phyloP scores from a whole-genome alignment of 1,140 invertebrate genomes.

The Trigoniulus corallinus region DNA sequence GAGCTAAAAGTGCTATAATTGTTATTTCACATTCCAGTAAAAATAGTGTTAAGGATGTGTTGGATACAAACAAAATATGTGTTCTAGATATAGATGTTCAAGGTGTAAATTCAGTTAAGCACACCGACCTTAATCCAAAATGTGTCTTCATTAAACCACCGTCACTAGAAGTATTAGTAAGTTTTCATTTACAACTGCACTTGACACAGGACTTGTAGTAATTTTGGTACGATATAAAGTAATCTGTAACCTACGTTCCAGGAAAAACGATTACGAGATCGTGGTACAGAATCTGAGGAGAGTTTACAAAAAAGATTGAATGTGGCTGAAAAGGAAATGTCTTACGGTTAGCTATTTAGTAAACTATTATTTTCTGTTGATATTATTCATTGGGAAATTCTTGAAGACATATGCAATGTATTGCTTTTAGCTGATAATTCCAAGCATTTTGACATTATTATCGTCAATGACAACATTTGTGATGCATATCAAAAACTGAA shows the following conservation, averaged over 20 bases:
- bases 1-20: neutral
- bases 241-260: constrained; percentile 1
- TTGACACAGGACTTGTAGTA: neutral
- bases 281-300: constrained; percentile 82
- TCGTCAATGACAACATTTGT: constrained; percentile 85
- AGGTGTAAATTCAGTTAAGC: constrained; percentile 84
- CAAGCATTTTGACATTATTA: constrained; percentile 75
- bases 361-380: constrained; percentile 3
- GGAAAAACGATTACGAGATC: constrained; percentile 51
- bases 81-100: constrained; percentile 92
- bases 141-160: constrained; percentile 91
- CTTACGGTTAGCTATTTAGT: constrained; percentile 46
- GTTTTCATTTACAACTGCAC: constrained; percentile 3
- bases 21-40: constrained; percentile 44
- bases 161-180: constrained; percentile 43
- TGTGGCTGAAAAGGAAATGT: constrained; percentile 56
- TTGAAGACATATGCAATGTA: neutral
- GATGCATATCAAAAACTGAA: constrained; percentile 64
- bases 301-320: constrained; percentile 53
- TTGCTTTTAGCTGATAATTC: constrained; percentile 39
- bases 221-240: too few relatives aligned
- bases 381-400: neutral
- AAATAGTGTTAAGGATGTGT: constrained; percentile 63
- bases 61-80: constrained; percentile 64
- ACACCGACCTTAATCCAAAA: constrained; percentile 60